Evolutionary conservation across 2,797 vertebrate genomes (phyloP).

Genomic region (Protosalanx chinensis): DNA sequence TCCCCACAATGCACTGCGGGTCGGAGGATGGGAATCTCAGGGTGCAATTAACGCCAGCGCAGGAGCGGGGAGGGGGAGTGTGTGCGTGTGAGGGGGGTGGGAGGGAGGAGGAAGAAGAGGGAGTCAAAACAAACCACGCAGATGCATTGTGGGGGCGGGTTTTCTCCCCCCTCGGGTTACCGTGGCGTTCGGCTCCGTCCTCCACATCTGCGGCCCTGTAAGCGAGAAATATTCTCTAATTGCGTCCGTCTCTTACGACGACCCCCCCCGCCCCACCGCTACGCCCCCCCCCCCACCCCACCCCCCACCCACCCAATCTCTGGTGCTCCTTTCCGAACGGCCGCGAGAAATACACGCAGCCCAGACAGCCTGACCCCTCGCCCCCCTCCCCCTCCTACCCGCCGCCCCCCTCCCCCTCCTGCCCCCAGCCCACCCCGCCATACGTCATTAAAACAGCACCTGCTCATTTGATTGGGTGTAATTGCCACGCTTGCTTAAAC

Average conservation of each 20-base stretch:
- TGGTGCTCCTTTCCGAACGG: conserved; percentile 39
- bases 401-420: no score
- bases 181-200: neutral
- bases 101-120: neutral
- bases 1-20: conserved; percentile 11
- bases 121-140: neutral
- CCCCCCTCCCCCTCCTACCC: no score
- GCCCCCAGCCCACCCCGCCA: no score
- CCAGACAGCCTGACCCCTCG: conserved; percentile 58
- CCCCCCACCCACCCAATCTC: neutral
- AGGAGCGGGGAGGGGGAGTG: conserved; percentile 15
- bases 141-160: neutral
- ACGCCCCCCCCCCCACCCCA: no score
- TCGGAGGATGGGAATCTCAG: conserved; percentile 25
- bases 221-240: neutral
- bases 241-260: no score
- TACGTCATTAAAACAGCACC: conserved; percentile 62
- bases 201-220: conserved; percentile 10
- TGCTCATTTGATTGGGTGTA: conserved; percentile 70
- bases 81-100: no score
- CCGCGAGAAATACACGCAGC: conserved; percentile 48
- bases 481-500: conserved; percentile 72
- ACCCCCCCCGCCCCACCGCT: no score
- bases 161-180: no score
- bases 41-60: conserved; percentile 29